Evolutionary conservation across 2,888 invertebrate genomes (phyloP).

Genomic region (Buathra laborator): DNA sequence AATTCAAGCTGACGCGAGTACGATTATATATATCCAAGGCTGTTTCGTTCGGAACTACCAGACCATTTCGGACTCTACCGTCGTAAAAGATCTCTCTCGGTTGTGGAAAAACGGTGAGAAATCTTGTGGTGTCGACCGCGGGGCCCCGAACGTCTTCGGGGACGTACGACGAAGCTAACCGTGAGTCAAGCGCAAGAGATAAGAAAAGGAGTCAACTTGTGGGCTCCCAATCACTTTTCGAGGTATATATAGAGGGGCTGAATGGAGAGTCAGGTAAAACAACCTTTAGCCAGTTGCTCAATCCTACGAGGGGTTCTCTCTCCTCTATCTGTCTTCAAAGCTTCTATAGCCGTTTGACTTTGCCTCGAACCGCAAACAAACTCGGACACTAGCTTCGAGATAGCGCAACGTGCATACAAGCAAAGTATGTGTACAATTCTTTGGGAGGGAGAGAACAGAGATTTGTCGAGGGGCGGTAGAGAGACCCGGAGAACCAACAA

Average conservation of each 20-base stretch:
- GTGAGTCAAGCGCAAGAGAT: conserved; percentile 40
- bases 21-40: conserved; percentile 13
- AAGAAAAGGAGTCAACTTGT: conserved; percentile 57
- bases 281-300: conserved; percentile 38
- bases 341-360: conserved; percentile 44
- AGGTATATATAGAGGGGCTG: conserved; percentile 1
- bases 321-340: conserved; percentile 40
- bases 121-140: conserved; percentile 3
- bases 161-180: conserved; percentile 1
- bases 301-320: background rate
- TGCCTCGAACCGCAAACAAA: conserved; percentile 57
- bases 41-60: conserved; percentile 27
- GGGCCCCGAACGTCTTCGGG: background rate
- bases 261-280: conserved; percentile 47
- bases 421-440: conserved; percentile 29
- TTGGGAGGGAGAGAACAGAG: conserved; percentile 3
- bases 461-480: conserved; percentile 32
- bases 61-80: conserved; percentile 35
- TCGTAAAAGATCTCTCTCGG: conserved; percentile 55
- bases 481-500: conserved; percentile 45
- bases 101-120: conserved; percentile 19
- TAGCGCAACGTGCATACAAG: conserved; percentile 30
- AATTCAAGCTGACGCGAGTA: conserved; percentile 43
- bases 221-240: conserved; percentile 32
- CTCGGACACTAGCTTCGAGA: conserved; percentile 28